Evolutionary conservation across 2,797 vertebrate genomes (phyloP).

Genomic region (Crocidura indochinensis): DNA sequence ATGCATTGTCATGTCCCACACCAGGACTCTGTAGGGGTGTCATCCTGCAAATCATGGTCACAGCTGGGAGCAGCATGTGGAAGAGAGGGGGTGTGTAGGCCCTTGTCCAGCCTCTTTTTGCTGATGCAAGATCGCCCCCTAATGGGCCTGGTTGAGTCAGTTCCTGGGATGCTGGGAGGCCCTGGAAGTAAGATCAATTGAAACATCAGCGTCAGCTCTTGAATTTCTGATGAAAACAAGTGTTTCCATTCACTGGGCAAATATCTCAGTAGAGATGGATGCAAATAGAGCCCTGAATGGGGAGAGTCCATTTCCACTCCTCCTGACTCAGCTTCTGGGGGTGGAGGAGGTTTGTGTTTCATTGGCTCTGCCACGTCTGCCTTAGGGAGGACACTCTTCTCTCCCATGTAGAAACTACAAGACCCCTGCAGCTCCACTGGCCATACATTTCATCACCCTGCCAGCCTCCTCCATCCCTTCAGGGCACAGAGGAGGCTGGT

Average conservation of each 20-base stretch:
- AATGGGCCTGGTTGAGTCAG: not conserved
- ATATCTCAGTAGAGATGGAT: slow-evolving; percentile 64
- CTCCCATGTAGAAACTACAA: not conserved
- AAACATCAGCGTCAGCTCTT: slow-evolving; percentile 35
- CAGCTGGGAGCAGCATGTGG: not conserved
- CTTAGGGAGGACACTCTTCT: not conserved
- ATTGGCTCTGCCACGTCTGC: fast-evolving
- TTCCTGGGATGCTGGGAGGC: not conserved
- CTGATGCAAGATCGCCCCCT: slow-evolving; percentile 59
- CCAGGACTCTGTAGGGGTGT: slow-evolving; percentile 18
- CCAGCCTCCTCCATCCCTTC: not conserved
- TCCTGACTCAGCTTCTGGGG: not conserved
- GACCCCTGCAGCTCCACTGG: no score
- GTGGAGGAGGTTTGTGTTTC: not conserved
- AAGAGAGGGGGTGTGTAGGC: not conserved
- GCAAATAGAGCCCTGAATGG: not conserved
- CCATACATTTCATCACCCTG: fast-evolving
- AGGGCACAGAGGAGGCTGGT: not conserved
- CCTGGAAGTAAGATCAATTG: slow-evolving; percentile 63
- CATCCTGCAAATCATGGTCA: slow-evolving; percentile 16
- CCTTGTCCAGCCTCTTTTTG: not conserved
- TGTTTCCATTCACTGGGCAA: slow-evolving; percentile 39
- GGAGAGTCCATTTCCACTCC: slow-evolving; percentile 27
- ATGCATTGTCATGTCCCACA: not conserved
- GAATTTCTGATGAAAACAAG: slow-evolving; percentile 72